phyloP scores from a whole-genome alignment of 2,888 invertebrate species.

The Flexamia atlantica region DNA sequence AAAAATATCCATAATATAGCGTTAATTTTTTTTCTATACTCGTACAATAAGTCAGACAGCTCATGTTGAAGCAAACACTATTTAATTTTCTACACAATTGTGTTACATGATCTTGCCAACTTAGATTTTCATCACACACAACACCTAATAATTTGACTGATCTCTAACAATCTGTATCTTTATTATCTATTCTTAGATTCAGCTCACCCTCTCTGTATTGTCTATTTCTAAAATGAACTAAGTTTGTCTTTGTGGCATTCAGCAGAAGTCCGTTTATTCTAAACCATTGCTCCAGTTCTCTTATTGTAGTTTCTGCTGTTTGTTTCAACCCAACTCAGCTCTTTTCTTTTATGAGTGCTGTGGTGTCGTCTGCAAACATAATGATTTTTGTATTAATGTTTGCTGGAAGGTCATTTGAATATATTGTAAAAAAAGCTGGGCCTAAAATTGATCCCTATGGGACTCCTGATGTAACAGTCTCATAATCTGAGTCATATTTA shows the following conservation, averaged over 20 bases:
- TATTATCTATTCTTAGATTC: not conserved
- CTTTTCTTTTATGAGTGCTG: not conserved
- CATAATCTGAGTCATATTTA: slow-evolving; percentile 18
- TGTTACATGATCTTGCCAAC: slow-evolving; percentile 5
- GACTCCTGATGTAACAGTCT: slow-evolving; percentile 16
- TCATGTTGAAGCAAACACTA: slow-evolving; percentile 18
- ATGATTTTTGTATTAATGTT: not conserved
- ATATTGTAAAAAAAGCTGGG: slow-evolving; percentile 48
- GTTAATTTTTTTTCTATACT: slow-evolving; percentile 11
- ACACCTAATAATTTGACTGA: slow-evolving; percentile 24
- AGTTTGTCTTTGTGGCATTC: slow-evolving; percentile 9
- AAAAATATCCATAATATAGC: slow-evolving; percentile 26
- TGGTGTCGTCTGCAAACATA: slow-evolving; percentile 25
- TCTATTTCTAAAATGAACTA: slow-evolving; percentile 18
- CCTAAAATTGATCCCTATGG: slow-evolving; percentile 12
- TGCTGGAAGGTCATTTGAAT: slow-evolving; percentile 3
- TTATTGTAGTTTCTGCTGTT: not conserved
- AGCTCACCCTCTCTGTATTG: slow-evolving; percentile 19
- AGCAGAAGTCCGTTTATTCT: not conserved
- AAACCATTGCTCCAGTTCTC: slow-evolving; percentile 10
- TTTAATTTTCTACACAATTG: slow-evolving; percentile 39
- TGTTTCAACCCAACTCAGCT: not conserved
- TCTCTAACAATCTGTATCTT: not conserved
- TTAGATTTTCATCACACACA: not conserved
- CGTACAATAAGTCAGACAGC: not conserved